phyloP scores from a whole-genome alignment of 2,888 invertebrate species.

The Apodemia zela region DNA sequence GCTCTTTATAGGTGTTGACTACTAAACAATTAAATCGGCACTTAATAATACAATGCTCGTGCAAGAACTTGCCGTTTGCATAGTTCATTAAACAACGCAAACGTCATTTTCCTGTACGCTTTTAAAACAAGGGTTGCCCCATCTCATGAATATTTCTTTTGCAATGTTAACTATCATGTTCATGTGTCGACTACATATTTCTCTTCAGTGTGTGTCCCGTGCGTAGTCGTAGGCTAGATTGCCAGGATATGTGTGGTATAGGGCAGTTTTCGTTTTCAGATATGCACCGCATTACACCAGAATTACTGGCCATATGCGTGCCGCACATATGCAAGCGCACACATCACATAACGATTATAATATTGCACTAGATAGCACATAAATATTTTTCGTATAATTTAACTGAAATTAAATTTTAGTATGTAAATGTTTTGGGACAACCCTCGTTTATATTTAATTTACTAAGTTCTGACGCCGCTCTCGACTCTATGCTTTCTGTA shows the following conservation, averaged over 20 bases:
- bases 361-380: constrained; percentile 80
- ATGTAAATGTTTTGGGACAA: constrained; percentile 79
- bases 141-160: constrained; percentile 77
- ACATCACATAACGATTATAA: constrained; percentile 76
- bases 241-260: constrained; percentile 79
- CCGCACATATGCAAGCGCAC: constrained; percentile 80
- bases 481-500: constrained; percentile 67
- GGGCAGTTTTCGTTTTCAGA: constrained; percentile 81
- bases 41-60: constrained; percentile 22
- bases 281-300: constrained; percentile 80
- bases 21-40: constrained; percentile 15
- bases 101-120: constrained; percentile 50
- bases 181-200: constrained; percentile 74
- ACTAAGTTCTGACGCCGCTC: constrained; percentile 72
- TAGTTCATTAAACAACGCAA: constrained; percentile 40
- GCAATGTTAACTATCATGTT: constrained; percentile 75
- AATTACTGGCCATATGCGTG: constrained; percentile 81
- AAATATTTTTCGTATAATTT: constrained; percentile 67
- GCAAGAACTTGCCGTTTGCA: constrained; percentile 51
- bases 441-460: constrained; percentile 73
- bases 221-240: constrained; percentile 66
- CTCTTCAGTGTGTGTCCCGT: constrained; percentile 70
- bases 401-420: constrained; percentile 63
- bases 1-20: constrained; percentile 6
- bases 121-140: constrained; percentile 79